Evolutionary conservation across 2,797 vertebrate species (phyloP).

Genomic region (Lepus oiostolus): DNA sequence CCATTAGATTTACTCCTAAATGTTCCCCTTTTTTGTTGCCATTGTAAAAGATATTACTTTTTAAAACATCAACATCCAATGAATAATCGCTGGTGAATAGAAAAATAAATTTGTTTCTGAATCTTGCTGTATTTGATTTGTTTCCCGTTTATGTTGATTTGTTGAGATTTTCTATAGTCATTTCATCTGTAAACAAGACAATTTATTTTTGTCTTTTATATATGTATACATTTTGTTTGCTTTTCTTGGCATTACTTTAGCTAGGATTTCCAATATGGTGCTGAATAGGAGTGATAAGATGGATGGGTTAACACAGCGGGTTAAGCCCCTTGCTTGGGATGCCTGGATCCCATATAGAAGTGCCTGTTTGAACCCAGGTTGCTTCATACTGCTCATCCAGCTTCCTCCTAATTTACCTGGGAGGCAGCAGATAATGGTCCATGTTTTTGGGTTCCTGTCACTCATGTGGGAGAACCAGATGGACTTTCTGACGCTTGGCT

Average conservation of each 20-base stretch:
- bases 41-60: neutral
- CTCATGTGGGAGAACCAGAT: too few relatives aligned
- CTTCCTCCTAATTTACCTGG: too few relatives aligned
- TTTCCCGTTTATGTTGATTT: neutral
- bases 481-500: too few relatives aligned
- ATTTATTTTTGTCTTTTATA: neutral
- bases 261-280: neutral
- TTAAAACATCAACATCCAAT: neutral
- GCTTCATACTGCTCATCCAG: too few relatives aligned
- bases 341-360: too few relatives aligned
- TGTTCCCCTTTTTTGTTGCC: neutral
- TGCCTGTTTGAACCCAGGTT: too few relatives aligned
- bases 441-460: too few relatives aligned
- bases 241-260: neutral
- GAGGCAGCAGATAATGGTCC: too few relatives aligned
- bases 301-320: too few relatives aligned
- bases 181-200: neutral
- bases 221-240: neutral
- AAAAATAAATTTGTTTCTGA: neutral
- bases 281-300: neutral
- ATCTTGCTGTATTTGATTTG: neutral
- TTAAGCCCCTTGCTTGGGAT: too few relatives aligned
- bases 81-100: neutral
- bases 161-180: neutral
- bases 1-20: neutral